Evolutionary conservation across 2,113 vertebrate genomes (phyloP).

Genomic region (Calyptomena viridis): DNA sequence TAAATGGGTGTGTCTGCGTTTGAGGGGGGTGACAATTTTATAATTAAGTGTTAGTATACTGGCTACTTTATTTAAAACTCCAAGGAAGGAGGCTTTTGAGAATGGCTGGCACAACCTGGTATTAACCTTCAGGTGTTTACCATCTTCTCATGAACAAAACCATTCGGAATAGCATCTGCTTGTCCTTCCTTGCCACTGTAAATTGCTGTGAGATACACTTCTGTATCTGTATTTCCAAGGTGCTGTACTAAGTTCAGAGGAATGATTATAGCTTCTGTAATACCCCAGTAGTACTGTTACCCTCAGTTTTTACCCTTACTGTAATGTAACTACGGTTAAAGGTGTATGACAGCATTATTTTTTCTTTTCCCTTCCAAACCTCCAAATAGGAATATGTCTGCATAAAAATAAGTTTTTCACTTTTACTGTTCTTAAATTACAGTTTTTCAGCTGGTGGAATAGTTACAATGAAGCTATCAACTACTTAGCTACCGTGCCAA

Average conservation of each 20-base stretch:
- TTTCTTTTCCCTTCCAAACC: neutral
- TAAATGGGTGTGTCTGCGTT: no score
- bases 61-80: neutral
- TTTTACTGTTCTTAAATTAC: slow-evolving; percentile 49
- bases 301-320: neutral
- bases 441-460: slow-evolving; percentile 99
- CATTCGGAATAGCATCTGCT: neutral
- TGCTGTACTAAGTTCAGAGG: neutral
- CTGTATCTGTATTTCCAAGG: neutral
- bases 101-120: neutral
- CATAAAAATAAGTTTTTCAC: neutral
- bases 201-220: neutral
- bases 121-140: neutral
- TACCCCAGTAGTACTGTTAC: neutral
- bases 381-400: neutral
- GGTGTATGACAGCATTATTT: neutral
- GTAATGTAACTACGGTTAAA: neutral
- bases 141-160: neutral
- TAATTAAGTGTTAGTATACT: neutral
- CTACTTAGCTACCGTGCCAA: slow-evolving; percentile 92
- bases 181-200: neutral
- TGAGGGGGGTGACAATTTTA: neutral
- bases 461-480: slow-evolving; percentile 97
- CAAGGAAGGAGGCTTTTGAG: neutral
- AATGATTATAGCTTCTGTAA: neutral